Evolutionary conservation across 2,888 invertebrate species (phyloP), one percentile per base, ranked within the genome.

Genomic region (Alentia gelatinosa): DNA sequence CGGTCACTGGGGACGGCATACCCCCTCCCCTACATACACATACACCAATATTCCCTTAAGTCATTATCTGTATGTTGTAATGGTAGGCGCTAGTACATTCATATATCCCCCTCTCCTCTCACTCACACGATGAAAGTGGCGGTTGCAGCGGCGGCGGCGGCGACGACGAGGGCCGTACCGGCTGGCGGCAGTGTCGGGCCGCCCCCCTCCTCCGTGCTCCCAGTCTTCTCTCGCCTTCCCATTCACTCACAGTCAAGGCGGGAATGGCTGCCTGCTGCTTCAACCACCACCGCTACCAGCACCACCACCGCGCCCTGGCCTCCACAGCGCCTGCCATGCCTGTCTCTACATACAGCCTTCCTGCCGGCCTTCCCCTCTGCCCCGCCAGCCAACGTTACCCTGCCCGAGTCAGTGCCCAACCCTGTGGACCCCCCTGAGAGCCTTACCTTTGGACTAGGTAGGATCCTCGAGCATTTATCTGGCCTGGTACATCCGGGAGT

Each of bases 401-500:
- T 39, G 79, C 37, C 15, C 79, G 15, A 39, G 39, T 7, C 79
- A 35, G 37, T n/a, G 37, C 79, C n/a, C 79, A 0, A 15, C 79
- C 79, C 35, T 12, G 35, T 0, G 79, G 3, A 79, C 79, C 79
- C 79, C 37, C 1, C 79, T 37, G 39, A 79, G 3, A 1, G 39
- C n/a, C 79, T 79, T 39, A 79, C 79, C 79, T 79, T 39, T 7
- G 9, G 39, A n/a, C 79, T 79, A 79, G 79, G 79, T 79, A 37
- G 79, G 79, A 37, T 79, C 79, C 79, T 35, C 79, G 39, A 15
- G 35, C 79, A 79, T 79, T 79, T 79, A 79, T 35, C 79, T 39
- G 35, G 79, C 79, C 79, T 37, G 39, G 79, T 79, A 79, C 79
- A 79, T 79, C 79, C 79, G 79, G 79, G 79, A 79, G 79, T 23